Conservation (phyloP, 2,797 vertebrate genomes). For the Urophycis tenuis region DNA sequence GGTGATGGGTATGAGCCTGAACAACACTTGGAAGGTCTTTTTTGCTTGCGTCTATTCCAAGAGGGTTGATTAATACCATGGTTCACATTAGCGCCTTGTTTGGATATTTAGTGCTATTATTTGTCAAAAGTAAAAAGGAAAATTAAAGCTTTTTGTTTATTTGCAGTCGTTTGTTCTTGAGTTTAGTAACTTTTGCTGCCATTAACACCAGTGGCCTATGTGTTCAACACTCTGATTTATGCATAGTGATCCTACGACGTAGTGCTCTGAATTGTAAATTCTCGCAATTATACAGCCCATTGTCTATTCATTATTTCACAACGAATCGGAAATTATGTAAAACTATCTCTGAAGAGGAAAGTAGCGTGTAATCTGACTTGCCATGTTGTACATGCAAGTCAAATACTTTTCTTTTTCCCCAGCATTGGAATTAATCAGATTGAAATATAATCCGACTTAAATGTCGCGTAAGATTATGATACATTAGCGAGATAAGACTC, state of each 20-base stretch:
- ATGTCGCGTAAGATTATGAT: conserved; percentile 65
- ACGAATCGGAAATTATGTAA: conserved; percentile 76
- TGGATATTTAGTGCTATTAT: not conserved
- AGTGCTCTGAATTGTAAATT: conserved; percentile 76
- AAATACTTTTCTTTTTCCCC: conserved; percentile 66
- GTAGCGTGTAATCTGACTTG: conserved; percentile 74
- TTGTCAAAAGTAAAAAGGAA: conserved; percentile 2
- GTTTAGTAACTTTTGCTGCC: conserved; percentile 50
- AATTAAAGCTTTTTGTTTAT: conserved; percentile 36
- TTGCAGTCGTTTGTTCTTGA: conserved; percentile 48
- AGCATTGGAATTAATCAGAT: conserved; percentile 70
- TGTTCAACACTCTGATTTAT: conserved; percentile 60
- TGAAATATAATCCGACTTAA: conserved; percentile 65
- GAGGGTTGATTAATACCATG: not conserved
- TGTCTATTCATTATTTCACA: conserved; percentile 80
- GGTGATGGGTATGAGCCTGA: not conserved
- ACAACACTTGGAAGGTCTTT: not conserved
- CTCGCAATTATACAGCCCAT: conserved; percentile 74
- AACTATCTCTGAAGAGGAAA: conserved; percentile 75
- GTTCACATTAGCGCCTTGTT: no score
- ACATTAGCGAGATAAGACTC: conserved; percentile 58
- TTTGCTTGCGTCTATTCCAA: not conserved
- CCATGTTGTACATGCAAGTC: conserved; percentile 79
- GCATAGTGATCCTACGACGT: conserved; percentile 67
- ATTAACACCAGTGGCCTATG: conserved; percentile 56